Evolutionary conservation across 2,888 invertebrate species (phyloP).

Genomic region (Phengaris alcon): DNA sequence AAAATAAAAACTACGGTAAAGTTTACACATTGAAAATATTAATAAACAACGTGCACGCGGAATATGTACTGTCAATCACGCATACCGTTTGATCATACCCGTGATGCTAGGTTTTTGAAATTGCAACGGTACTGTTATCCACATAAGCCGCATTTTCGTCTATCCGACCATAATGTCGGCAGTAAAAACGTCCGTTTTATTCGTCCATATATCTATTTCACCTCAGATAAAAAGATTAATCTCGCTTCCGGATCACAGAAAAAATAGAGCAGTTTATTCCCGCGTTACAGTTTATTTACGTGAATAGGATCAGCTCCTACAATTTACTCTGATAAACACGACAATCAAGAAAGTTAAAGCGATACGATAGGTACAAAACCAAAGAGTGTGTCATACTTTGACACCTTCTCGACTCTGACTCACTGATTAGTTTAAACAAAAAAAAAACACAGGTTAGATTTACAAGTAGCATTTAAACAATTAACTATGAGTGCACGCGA

Average conservation of each 20-base stretch:
- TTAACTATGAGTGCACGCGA: no score
- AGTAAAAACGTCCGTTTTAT: slow-evolving; percentile 17
- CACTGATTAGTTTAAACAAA: no score
- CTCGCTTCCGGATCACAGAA: slow-evolving; percentile 14
- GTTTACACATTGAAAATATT: no score
- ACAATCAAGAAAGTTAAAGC: neutral
- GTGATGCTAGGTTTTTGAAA: neutral
- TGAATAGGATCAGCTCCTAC: neutral
- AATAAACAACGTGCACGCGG: no score
- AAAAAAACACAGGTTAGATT: no score
- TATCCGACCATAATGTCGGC: slow-evolving; percentile 7
- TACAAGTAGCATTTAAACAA: no score
- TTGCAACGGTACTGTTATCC: neutral
- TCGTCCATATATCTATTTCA: slow-evolving; percentile 13
- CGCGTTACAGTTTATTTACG: slow-evolving; percentile 4
- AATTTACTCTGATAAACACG: neutral
- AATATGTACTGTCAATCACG: neutral
- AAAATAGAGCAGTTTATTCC: slow-evolving; percentile 9
- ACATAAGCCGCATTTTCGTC: neutral
- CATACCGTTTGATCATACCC: neutral
- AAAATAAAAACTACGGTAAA: no score
- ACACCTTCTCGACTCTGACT: no score
- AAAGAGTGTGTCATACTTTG: no score
- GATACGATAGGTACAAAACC: neutral
- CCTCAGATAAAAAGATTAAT: slow-evolving; percentile 19